Percentiles rank a stretch among this genome's conserved stretches.
These are phyloP conservation scores for Chiloscyllium plagiosum DNA, from an alignment of 2,113 vertebrate species.

Conservation along the genomic window DNA sequence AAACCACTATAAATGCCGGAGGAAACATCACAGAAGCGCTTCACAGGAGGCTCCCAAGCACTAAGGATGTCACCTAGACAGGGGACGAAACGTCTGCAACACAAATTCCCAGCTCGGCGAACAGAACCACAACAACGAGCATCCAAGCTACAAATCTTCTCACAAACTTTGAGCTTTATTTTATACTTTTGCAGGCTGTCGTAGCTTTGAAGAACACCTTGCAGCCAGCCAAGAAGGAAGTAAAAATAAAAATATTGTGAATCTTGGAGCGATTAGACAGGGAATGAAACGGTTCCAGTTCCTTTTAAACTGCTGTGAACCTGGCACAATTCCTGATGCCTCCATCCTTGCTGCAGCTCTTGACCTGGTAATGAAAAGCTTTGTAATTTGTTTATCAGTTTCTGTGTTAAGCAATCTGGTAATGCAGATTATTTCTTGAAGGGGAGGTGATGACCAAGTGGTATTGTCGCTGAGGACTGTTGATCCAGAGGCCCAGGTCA, in stretches of 20 bases:
- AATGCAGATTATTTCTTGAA: not conserved
- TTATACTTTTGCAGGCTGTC: conserved; percentile 66
- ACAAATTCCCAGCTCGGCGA: no score
- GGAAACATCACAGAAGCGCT: no score
- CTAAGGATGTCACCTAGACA: no score
- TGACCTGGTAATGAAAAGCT: conserved; percentile 71
- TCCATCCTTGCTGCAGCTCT: conserved; percentile 93
- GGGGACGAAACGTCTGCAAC: no score
- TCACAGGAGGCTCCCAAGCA: no score
- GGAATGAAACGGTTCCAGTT: conserved; percentile 99
- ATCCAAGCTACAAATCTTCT: no score
- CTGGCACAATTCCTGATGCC: conserved; percentile 91
- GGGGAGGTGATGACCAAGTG: not conserved
- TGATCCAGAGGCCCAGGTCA: no score
- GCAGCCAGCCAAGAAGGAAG: conserved; percentile 81
- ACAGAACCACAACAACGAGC: no score
- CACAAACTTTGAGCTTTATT: no score
- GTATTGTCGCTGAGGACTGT: no score
- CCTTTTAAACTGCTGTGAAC: conserved; percentile 94
- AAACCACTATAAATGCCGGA: no score
- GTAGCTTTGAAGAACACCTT: conserved; percentile 87
- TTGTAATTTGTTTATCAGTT: conserved; percentile 26
- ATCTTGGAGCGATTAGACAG: conserved; percentile 91
- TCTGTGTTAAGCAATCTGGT: not conserved
- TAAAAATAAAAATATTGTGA: conserved; percentile 93